A percentile compares a stretch with the other conserved stretches of the same genome.
phyloP scores from a whole-genome alignment of 2,888 invertebrate species.

The Zeuzera pyrina region DNA sequence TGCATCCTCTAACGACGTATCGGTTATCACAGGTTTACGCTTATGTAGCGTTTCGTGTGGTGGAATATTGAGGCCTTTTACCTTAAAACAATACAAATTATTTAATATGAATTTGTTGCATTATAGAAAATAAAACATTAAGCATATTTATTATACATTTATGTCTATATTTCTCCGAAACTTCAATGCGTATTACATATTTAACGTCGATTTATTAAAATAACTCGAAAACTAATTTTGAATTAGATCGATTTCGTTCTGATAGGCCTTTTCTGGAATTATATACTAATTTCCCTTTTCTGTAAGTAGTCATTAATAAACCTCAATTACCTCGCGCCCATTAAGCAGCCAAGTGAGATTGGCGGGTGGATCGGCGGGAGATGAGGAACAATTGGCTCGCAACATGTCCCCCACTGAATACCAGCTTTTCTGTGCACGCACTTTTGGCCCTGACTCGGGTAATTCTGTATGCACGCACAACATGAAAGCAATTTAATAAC shows the following conservation, averaged over 20 bases:
- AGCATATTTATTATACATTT: background rate
- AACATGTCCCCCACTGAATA: slow-evolving; percentile 80
- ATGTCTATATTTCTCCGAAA: background rate
- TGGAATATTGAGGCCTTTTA: slow-evolving; percentile 62
- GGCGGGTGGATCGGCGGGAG: slow-evolving; percentile 77
- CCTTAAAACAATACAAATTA: slow-evolving; percentile 29
- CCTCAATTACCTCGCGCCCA: slow-evolving; percentile 71
- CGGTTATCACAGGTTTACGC: slow-evolving; percentile 52
- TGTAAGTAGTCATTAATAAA: too few relatives aligned
- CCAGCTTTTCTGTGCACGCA: slow-evolving; percentile 77
- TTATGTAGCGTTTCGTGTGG: slow-evolving; percentile 35
- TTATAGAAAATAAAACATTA: background rate
- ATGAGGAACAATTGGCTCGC: slow-evolving; percentile 79
- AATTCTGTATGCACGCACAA: too few relatives aligned
- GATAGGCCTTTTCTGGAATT: too few relatives aligned
- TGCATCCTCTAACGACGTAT: slow-evolving; percentile 64
- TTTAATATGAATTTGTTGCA: background rate
- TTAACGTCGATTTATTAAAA: background rate
- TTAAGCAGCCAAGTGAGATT: slow-evolving; percentile 80
- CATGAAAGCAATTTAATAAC: too few relatives aligned
- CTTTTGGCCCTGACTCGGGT: slow-evolving; percentile 75
- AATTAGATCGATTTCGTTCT: too few relatives aligned
- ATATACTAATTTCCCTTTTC: too few relatives aligned
- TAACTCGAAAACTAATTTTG: too few relatives aligned
- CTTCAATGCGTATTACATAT: background rate